phyloP scores from a whole-genome alignment of 1,140 invertebrate species.

The Drosophila novamexicana region DNA sequence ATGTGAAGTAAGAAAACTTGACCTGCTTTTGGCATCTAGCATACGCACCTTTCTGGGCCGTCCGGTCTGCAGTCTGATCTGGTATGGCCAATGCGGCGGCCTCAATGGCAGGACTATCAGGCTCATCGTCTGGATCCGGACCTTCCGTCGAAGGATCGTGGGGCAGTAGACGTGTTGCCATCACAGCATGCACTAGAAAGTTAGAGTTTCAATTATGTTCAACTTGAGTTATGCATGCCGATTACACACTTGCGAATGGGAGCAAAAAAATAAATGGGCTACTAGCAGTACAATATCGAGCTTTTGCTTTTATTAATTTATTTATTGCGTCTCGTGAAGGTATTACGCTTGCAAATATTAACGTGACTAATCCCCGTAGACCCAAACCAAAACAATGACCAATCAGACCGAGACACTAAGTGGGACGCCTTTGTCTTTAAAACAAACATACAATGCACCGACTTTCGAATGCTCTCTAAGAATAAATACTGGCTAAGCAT shows the following conservation, averaged over 20 bases:
- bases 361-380: slow-evolving; percentile 61
- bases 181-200: slow-evolving; percentile 73
- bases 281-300: slow-evolving; percentile 17
- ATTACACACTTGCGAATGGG: slow-evolving; percentile 49
- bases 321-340: slow-evolving; percentile 7
- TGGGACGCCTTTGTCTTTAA: slow-evolving; percentile 60
- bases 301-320: slow-evolving; percentile 35
- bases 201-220: not conserved
- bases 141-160: slow-evolving; percentile 62
- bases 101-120: slow-evolving; percentile 80
- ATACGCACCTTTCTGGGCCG: slow-evolving; percentile 56
- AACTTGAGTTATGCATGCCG: slow-evolving; percentile 4
- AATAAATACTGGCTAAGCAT: not conserved
- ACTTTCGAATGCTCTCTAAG: slow-evolving; percentile 23
- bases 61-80: slow-evolving; percentile 37
- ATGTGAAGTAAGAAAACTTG: not conserved
- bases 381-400: slow-evolving; percentile 42
- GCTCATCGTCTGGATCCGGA: slow-evolving; percentile 67
- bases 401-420: slow-evolving; percentile 28
- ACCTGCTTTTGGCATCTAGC: not conserved
- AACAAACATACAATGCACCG: not conserved
- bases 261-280: not conserved
- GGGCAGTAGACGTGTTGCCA: slow-evolving; percentile 69
- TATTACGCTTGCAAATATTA: slow-evolving; percentile 43
- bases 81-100: slow-evolving; percentile 68